These are phyloP conservation scores for Fringilla coelebs DNA, from an alignment of 2,797 vertebrate genomes.

Conservation along the genomic window DNA sequence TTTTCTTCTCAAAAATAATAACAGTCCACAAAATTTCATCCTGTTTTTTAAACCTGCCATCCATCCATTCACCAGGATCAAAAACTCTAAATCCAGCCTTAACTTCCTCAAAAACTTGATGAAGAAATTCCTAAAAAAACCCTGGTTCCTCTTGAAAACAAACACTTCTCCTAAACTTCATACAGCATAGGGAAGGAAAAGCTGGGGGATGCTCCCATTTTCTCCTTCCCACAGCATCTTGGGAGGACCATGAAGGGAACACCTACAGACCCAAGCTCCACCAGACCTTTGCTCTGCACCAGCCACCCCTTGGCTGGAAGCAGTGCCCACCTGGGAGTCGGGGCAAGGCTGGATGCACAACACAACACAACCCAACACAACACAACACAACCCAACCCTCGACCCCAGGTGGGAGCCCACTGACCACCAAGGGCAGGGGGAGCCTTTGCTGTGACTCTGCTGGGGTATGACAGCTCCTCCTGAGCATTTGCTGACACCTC, in stretches of 20 bases:
- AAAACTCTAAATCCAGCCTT: background rate
- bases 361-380: background rate
- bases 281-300: background rate
- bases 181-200: background rate
- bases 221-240: background rate
- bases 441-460: background rate
- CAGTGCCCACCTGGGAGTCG: fast-evolving
- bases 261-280: background rate
- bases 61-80: background rate
- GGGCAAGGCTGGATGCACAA: background rate
- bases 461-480: background rate
- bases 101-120: background rate
- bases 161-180: background rate
- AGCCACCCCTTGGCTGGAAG: background rate
- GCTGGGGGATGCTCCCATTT: background rate
- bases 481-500: slow-evolving; percentile 31
- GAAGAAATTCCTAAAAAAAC: background rate
- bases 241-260: background rate
- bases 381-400: background rate
- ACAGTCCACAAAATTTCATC: background rate
- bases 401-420: background rate
- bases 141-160: background rate
- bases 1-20: background rate
- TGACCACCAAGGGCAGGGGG: background rate
- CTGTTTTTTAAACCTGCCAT: background rate